phyloP scores from a whole-genome alignment of 2,113 vertebrate genomes.

The Hippocampus barbouri region DNA sequence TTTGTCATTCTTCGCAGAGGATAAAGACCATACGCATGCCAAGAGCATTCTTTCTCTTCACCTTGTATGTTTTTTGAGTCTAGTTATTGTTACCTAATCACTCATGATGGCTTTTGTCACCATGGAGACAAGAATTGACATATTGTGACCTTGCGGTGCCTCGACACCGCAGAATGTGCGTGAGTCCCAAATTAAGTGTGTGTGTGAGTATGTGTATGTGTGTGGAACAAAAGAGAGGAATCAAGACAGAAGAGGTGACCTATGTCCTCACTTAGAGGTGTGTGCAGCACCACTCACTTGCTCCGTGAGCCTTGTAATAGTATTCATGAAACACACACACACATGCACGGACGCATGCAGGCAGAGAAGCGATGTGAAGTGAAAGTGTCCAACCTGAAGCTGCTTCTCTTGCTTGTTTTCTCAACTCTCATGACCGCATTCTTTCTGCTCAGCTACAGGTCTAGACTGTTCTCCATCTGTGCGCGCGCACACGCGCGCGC shows the following conservation, averaged over 20 bases:
- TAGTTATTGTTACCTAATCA: background rate
- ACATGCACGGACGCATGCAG: background rate
- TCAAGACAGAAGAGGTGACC: constrained; percentile 59
- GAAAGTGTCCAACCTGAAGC: background rate
- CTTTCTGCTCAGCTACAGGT: background rate
- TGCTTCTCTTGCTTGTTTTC: background rate
- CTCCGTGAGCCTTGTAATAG: constrained; percentile 64
- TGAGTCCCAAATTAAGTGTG: background rate
- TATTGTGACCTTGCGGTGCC: background rate
- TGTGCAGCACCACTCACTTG: constrained; percentile 51
- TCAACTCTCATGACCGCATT: background rate
- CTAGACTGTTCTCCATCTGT: background rate
- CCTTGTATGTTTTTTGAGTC: background rate
- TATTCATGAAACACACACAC: constrained; percentile 60
- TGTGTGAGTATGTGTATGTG: constrained; percentile 39
- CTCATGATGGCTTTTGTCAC: background rate
- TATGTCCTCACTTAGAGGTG: constrained; percentile 54
- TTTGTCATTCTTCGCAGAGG: no score
- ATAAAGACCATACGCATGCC: no score
- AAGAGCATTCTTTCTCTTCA: no score
- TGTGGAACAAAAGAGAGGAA: constrained; percentile 12
- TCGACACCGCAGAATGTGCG: constrained; percentile 50
- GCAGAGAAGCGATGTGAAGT: background rate
- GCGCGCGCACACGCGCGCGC: background rate
- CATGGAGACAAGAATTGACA: background rate